Evolutionary conservation across 2,113 vertebrate genomes (phyloP).

Genomic region (Elachura formosa): DNA sequence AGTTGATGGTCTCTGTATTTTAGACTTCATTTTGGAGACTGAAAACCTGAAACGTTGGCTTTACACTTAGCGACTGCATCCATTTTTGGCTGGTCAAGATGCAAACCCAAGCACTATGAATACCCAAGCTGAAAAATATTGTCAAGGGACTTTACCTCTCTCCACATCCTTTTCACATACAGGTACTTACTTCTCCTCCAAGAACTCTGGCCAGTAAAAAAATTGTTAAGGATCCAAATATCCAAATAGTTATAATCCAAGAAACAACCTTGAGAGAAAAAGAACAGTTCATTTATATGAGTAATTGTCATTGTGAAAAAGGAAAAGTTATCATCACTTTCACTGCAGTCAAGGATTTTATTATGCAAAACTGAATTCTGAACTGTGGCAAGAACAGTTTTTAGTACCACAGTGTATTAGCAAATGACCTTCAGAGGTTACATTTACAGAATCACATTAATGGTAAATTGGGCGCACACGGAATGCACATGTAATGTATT

Average conservation of each 20-base stretch:
- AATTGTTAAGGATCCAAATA: slow-evolving; percentile 96
- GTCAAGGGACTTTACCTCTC: neutral
- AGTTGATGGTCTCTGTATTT: neutral
- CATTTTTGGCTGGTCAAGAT: neutral
- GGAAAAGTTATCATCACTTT: neutral
- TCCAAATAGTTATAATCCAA: slow-evolving; percentile 99
- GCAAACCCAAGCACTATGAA: neutral
- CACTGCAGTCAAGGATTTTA: neutral
- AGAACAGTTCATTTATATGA: neutral
- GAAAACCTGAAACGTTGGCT: neutral
- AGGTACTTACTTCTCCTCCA: slow-evolving; percentile 90
- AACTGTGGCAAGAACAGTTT: neutral
- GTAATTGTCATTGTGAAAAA: neutral
- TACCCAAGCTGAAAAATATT: neutral
- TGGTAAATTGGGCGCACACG: neutral
- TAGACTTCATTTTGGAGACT: neutral
- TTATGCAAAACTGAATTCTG: neutral
- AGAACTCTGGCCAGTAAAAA: slow-evolving; percentile 96
- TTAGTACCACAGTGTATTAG: neutral
- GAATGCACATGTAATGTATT: neutral
- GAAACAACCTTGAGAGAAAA: slow-evolving; percentile 88
- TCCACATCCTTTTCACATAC: neutral
- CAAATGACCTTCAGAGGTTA: neutral
- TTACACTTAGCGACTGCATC: neutral
- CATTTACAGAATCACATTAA: neutral